Evolutionary conservation across 2,888 invertebrate species (phyloP).

Genomic region (Agrilus cyanescens): DNA sequence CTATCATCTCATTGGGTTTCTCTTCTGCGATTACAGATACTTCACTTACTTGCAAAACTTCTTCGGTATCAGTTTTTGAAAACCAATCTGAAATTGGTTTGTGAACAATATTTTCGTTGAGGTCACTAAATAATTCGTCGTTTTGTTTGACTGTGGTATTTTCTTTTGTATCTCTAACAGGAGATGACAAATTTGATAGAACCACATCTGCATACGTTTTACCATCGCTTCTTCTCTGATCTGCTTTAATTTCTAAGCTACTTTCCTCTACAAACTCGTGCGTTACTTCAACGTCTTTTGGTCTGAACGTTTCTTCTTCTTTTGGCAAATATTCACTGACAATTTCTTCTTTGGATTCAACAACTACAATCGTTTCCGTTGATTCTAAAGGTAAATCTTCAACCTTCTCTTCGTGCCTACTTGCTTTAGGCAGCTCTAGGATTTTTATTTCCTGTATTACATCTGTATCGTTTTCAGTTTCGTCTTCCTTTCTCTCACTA

Average conservation of each 20-base stretch:
- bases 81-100: not conserved
- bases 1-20: not conserved
- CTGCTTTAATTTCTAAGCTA: not conserved
- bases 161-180: too few relatives aligned
- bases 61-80: not conserved
- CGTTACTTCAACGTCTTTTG: not conserved
- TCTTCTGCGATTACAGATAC: not conserved
- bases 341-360: not conserved
- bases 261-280: not conserved
- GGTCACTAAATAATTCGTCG: too few relatives aligned
- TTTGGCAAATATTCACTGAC: not conserved
- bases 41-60: not conserved
- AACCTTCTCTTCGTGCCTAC: not conserved
- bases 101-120: too few relatives aligned
- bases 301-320: not conserved
- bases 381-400: not conserved
- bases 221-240: not conserved
- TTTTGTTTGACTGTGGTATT: too few relatives aligned
- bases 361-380: not conserved
- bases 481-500: constrained; percentile 22
- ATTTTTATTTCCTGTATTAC: too few relatives aligned
- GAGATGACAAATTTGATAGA: too few relatives aligned
- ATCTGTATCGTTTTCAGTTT: too few relatives aligned
- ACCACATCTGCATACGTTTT: too few relatives aligned
- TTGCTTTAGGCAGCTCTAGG: not conserved